These are phyloP conservation scores for Globia sparganii DNA, from an alignment of 2,888 invertebrate species.

Conservation along the genomic window DNA sequence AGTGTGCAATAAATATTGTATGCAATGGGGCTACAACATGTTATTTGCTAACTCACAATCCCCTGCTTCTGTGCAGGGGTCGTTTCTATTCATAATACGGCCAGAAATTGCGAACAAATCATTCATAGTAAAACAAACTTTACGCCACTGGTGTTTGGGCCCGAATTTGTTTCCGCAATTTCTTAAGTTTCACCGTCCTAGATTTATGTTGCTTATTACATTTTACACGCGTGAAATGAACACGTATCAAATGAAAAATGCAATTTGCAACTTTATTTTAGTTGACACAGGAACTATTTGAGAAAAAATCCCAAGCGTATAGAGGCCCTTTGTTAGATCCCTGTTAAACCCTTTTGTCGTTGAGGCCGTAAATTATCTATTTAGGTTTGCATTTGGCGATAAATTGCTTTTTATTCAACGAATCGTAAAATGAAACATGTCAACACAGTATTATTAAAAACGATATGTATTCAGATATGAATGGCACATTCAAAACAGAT, in stretches of 20 bases:
- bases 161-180: constrained; percentile 54
- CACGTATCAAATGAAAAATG: constrained; percentile 78
- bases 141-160: constrained; percentile 62
- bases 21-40: constrained; percentile 82
- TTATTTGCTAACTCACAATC: constrained; percentile 85
- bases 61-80: constrained; percentile 80
- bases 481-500: constrained; percentile 37
- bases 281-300: constrained; percentile 77
- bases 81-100: constrained; percentile 85
- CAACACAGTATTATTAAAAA: constrained; percentile 74
- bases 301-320: constrained; percentile 51
- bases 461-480: constrained; percentile 36
- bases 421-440: constrained; percentile 75
- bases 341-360: constrained; percentile 81
- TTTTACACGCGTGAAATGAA: constrained; percentile 88
- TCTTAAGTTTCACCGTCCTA: constrained; percentile 73
- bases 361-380: constrained; percentile 86
- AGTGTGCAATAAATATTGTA: constrained; percentile 86
- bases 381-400: constrained; percentile 85
- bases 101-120: constrained; percentile 77
- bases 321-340: constrained; percentile 59
- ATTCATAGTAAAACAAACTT: constrained; percentile 70
- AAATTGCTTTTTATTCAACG: constrained; percentile 84
- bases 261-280: constrained; percentile 83
- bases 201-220: constrained; percentile 89